Percentiles rank a stretch among this genome's conserved stretches.
Evolutionary conservation across 1,140 invertebrate genomes (phyloP).

Genomic region (Augochlora pura): DNA sequence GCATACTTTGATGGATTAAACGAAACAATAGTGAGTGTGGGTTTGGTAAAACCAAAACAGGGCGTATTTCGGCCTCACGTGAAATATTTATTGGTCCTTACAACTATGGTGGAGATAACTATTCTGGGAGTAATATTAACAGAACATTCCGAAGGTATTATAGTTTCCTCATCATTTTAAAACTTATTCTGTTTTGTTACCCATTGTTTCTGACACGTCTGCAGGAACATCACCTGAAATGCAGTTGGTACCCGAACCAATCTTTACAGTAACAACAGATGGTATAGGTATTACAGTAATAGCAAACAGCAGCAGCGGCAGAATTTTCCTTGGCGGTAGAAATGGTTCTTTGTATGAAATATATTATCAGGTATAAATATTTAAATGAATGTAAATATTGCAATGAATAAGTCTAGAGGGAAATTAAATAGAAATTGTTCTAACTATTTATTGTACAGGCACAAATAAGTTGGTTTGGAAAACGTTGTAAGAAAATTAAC

Average conservation of each 20-base stretch:
- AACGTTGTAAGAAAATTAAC: conserved; percentile 97
- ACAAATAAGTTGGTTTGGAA: conserved; percentile 95
- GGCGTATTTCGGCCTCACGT: conserved; percentile 95
- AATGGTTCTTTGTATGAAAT: conserved; percentile 98
- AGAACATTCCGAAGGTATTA: conserved; percentile 78
- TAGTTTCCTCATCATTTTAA: conserved; percentile 24
- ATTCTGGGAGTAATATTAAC: conserved; percentile 90
- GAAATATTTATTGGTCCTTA: conserved; percentile 94
- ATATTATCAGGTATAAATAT: conserved; percentile 89
- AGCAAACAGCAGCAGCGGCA: conserved; percentile 89
- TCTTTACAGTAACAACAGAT: conserved; percentile 96
- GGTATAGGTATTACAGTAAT: conserved; percentile 93
- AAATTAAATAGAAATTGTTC: conserved; percentile 18
- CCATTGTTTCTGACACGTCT: conserved; percentile 40
- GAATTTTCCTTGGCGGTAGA: conserved; percentile 97
- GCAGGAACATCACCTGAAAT: conserved; percentile 87
- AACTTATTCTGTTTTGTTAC: conserved; percentile 22
- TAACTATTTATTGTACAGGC: conserved; percentile 80
- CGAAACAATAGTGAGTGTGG: conserved; percentile 94
- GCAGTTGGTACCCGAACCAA: conserved; percentile 95
- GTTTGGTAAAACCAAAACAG: conserved; percentile 91
- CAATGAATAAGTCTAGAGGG: not conserved
- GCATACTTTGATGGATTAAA: conserved; percentile 96
- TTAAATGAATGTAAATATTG: not conserved
- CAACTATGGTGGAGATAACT: conserved; percentile 96